Base-by-base conservation (phyloP, 2,113 vertebrate species). In the Hippocampus abdominalis region DNA sequence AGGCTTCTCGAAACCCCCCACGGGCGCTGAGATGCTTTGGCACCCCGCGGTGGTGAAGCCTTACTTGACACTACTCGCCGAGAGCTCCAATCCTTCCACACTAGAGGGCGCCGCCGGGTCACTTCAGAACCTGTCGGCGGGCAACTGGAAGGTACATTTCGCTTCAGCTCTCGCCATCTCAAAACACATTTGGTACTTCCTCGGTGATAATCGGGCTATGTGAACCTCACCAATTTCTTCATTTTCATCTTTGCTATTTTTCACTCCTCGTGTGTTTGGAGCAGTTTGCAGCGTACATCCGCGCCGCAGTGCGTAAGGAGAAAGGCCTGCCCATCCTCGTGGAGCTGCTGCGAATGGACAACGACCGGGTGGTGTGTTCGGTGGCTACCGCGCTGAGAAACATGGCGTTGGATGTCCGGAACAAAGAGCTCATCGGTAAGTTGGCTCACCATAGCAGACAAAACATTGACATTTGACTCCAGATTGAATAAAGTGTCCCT, bases 291-390 rank as follows among this genome's bases (percentile, higher is more conserved):
- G 94, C 95, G 0, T 99, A 99, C 73, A 98, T 99, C 54, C 95
- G 97, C 40, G 96, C 96, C 0, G 95, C 97, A 0, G 97, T 99
- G 40, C 92, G 97, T 56, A 99, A 99, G 76, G 97, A 99, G 78
- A 99, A 99, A 76, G 97, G 97, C 4, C 93, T 99, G 67, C 97
- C 97, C 16, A 99, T 99, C 88, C 94, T 99, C 0, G 97, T 99
- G 83, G 97, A 99, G 79, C 93, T 99, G 75, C 90, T 99, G 81
- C 89, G 97, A 66, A 98, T 99, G 97, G 96, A 99, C 71, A 99
- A 98, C 0, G 97, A 99, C 73, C 89, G 97, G 64, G 97, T 99
- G 62, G 96, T 99, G 70, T 98, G 97, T 21, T 98, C 97, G 0
- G 96, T 99, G 32, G 97, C 97, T 4, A 99, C 97, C 0, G 96